Evolutionary conservation across 1,140 invertebrate species (phyloP).

Genomic region (Eriosoma lanigerum): DNA sequence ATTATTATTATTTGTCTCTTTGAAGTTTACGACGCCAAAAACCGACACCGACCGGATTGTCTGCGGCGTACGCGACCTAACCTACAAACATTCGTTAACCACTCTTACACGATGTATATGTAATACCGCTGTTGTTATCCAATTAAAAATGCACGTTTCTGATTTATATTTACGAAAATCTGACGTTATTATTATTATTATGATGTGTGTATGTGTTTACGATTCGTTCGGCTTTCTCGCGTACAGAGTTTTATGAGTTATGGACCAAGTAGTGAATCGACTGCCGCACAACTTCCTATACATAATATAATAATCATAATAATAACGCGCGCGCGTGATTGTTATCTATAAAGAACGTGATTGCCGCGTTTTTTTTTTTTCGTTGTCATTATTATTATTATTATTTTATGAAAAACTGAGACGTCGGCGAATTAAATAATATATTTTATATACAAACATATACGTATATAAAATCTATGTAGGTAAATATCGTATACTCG

Average conservation of each 20-base stretch:
- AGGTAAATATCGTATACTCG: background rate
- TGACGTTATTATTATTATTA: background rate
- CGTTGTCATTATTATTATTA: constrained; percentile 14
- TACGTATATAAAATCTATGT: background rate
- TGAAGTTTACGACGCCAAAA: background rate
- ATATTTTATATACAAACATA: background rate
- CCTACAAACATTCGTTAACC: background rate
- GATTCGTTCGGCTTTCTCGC: constrained; percentile 14
- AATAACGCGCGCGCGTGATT: constrained; percentile 16
- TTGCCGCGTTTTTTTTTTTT: constrained; percentile 15
- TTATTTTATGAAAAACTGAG: background rate
- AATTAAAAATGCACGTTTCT: constrained; percentile 38
- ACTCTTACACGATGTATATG: background rate
- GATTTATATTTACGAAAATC: constrained; percentile 18
- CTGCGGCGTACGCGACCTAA: background rate
- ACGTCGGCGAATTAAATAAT: constrained; percentile 25
- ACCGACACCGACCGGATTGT: background rate
- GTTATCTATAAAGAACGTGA: constrained; percentile 41
- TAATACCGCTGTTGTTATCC: background rate
- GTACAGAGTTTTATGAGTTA: constrained; percentile 29
- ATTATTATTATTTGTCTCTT: background rate
- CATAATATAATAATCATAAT: constrained; percentile 25
- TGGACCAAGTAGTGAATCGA: constrained; percentile 25
- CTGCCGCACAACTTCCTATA: constrained; percentile 46
- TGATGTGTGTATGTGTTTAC: background rate